Base-by-base conservation (phyloP, 2,888 invertebrate genomes). In the Eustalomyia histrio region DNA sequence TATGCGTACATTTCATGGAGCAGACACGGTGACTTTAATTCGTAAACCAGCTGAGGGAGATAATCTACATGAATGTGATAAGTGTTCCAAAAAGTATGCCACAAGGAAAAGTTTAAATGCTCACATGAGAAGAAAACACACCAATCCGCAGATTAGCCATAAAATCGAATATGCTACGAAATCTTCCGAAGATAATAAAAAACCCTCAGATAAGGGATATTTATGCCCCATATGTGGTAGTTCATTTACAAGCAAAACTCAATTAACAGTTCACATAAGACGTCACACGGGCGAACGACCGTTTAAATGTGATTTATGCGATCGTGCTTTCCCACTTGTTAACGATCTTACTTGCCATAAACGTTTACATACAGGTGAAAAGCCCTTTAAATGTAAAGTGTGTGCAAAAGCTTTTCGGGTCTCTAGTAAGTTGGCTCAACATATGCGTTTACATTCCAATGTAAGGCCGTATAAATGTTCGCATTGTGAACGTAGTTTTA, bases 291-390 rank as follows among this genome's bases (percentile, higher is more conserved):
- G 94, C 9, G 93, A 93, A 84, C 93, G 93, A 83, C 93, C 93
- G 0, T 93, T 93, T 83, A 93, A 93, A 84, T 93, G 93, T 83
- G 93, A 93, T 83, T 92, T 92, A 73, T 93, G 93, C 82, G 92
- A 91, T 1, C 93, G 93, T 91, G 93, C 93, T 7, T 93, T 93
- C 80, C 93, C 93, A 0, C 91, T 93, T 55, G 93, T 93, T 1
- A 93, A 93, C 0, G 93, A 93, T 86, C 90, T 93, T 14, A 92
- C 92, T 84, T 92, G 92, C 78, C 93, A 93, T 84, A 89, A 93
- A 55, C 89, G 81, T 33, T 71, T 81, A 61, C 81, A 81, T 52
- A 81, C 81, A 0, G 81, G 81, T 0, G 81, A 81, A 61, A 81
- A 81, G 50, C 81, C 81, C 12, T 81, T 74, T 17, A 71, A 78